A percentile compares a stretch with the other conserved stretches of the same genome.
Conservation (phyloP, 2,888 invertebrate genomes). For the Clusia tigrina region DNA sequence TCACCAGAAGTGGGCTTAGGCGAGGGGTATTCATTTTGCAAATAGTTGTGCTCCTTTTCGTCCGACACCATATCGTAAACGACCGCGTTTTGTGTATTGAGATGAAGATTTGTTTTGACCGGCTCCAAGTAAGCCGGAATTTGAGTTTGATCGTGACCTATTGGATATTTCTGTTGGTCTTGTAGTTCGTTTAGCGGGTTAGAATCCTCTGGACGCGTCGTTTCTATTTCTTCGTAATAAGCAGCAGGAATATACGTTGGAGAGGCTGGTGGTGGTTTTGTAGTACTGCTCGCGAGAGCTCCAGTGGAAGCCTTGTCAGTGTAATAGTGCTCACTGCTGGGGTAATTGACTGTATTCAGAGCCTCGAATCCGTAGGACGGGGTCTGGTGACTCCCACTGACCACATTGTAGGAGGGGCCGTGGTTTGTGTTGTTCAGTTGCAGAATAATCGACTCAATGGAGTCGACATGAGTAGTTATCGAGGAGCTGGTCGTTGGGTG, state of each 20-base stretch:
- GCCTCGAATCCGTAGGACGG: constrained; percentile 37
- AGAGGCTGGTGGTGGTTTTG: constrained; percentile 20
- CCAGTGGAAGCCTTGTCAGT: constrained; percentile 46
- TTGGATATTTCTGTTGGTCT: constrained; percentile 34
- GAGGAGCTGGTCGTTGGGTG: constrained; percentile 55
- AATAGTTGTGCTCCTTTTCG: constrained; percentile 34
- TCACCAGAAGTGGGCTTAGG: constrained; percentile 32
- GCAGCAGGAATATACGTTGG: constrained; percentile 35
- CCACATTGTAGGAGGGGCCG: constrained; percentile 60
- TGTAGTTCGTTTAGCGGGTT: constrained; percentile 13
- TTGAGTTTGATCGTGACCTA: constrained; percentile 25
- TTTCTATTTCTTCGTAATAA: constrained; percentile 42
- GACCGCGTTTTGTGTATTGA: constrained; percentile 20
- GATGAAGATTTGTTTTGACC: constrained; percentile 39
- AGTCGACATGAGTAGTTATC: constrained; percentile 65
- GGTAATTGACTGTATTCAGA: constrained; percentile 27
- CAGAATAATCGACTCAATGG: constrained; percentile 71
- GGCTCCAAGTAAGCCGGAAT: constrained; percentile 29
- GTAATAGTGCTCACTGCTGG: constrained; percentile 32
- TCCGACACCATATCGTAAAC: constrained; percentile 39
- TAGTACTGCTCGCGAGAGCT: constrained; percentile 7
- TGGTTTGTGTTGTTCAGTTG: constrained; percentile 69
- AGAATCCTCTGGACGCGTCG: constrained; percentile 35
- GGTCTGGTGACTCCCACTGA: constrained; percentile 51
- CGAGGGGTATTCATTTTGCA: constrained; percentile 19